Base-by-base conservation (phyloP, 2,113 vertebrate genomes). In the Ceyx melanurus region DNA sequence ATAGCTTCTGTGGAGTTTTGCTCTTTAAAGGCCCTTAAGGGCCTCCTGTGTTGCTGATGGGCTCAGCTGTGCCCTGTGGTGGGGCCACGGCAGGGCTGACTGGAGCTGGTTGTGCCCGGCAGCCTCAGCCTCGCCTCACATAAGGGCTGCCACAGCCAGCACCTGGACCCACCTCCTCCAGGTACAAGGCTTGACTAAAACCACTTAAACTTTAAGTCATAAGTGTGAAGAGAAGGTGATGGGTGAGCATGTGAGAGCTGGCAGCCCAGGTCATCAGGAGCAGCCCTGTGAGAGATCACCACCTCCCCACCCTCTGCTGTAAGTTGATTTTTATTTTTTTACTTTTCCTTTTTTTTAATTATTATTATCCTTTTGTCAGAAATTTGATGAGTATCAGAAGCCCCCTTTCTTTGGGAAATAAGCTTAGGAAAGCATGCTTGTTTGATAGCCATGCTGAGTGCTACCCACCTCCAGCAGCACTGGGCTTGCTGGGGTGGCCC, bases 221-320 rank as follows among this genome's bases (percentile, higher is more conserved):
- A 21, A 72, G 16, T 3, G 40, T 0, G 15, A 76, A 40, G 9
- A 57, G 42, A 68, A 2, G 2, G 19, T 21, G 45, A 67, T 6
- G 3, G 3, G 5, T 0, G 0, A 84, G 11, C 1, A 3, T 1
- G 2, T 0, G 6, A 40, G 25, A 48, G 43, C 9, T 0, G 0
- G 28, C 10, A 16, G 42, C 31, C 15, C 0, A 0, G 20, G 2
- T 16, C 5, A 1, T 19, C 6, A 35, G 71, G 22, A 64, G 28
- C 53, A 62, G n/a, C 4, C 7, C 25, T 2, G 3, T 9, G 5
- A 9, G 43, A 61, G 25, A 29, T 37, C 25, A 10, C 3, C 11
- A 26, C 20, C 8, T 40, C 61, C 13, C 8, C 0, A 0, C 12
- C 19, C 29, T 35, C 25, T 21, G 7, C 25, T 20, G 67, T 85